A percentile compares a stretch with the other conserved stretches of the same genome.
Evolutionary conservation across 2,113 vertebrate species (phyloP).

Genomic region (Nothocercus julius): DNA sequence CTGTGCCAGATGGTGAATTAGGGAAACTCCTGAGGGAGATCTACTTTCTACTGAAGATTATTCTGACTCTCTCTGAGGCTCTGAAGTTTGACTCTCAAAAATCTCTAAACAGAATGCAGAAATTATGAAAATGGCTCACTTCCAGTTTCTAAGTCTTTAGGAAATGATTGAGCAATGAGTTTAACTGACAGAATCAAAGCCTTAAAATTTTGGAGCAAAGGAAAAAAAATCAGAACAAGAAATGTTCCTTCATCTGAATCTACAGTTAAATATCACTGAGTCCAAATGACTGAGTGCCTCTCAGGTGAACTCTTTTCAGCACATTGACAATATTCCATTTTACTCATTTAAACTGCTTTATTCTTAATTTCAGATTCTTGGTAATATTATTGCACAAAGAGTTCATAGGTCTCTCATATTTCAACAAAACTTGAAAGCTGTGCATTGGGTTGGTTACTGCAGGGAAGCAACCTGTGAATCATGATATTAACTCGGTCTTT

Average conservation of each 20-base stretch:
- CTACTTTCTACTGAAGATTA: not conserved
- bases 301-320: not conserved
- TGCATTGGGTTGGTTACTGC: not conserved
- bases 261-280: not conserved
- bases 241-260: not conserved
- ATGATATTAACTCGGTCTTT: not conserved
- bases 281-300: not conserved
- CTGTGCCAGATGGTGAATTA: not conserved
- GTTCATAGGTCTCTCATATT: not conserved
- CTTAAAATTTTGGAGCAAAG: not conserved
- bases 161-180: not conserved
- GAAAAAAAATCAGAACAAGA: not conserved
- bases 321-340: not conserved
- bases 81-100: not conserved
- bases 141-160: not conserved
- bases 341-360: not conserved
- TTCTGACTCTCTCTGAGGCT: not conserved
- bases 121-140: not conserved
- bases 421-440: not conserved
- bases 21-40: not conserved
- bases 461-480: not conserved
- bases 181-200: not conserved
- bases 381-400: not conserved
- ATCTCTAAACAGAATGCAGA: not conserved
- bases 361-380: not conserved